Percentiles rank a stretch among this genome's conserved stretches.
phyloP scores from a whole-genome alignment of 1,140 invertebrate species.

The Himalopsyche phryganea region DNA sequence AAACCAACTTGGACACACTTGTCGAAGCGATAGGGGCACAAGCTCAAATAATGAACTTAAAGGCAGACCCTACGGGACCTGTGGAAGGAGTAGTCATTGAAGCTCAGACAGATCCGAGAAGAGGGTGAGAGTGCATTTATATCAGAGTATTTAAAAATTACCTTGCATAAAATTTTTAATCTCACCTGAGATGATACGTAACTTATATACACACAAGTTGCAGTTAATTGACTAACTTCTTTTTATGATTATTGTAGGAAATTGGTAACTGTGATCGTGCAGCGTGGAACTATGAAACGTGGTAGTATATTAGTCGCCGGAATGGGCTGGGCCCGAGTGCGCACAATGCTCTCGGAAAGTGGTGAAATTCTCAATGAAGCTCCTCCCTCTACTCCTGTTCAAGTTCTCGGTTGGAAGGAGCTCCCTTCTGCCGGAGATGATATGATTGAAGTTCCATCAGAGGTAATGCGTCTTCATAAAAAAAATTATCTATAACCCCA shows the following conservation, averaged over 20 bases:
- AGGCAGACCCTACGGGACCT: conserved; percentile 73
- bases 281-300: conserved; percentile 83
- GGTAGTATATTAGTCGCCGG: conserved; percentile 83
- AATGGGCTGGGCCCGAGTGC: conserved; percentile 77
- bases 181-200: too few species aligned
- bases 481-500: too few species aligned
- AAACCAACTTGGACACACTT: conserved; percentile 73
- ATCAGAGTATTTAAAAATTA: background rate
- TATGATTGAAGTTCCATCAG: conserved; percentile 77
- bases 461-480: conserved; percentile 51
- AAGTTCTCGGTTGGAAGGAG: conserved; percentile 85
- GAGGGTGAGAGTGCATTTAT: conserved; percentile 54
- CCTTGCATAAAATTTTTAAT: too few species aligned
- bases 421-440: conserved; percentile 84
- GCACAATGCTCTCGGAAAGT: conserved; percentile 79
- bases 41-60: conserved; percentile 86
- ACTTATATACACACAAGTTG: too few species aligned
- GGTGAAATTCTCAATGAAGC: conserved; percentile 66
- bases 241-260: conserved; percentile 63
- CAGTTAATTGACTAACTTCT: too few species aligned
- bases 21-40: conserved; percentile 82
- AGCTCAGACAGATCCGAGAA: conserved; percentile 67
- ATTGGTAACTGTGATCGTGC: conserved; percentile 82
- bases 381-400: conserved; percentile 76
- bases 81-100: conserved; percentile 92